Percentiles rank a stretch among this genome's conserved stretches.
Conservation (phyloP, 64 coral and sea anemone species). For the Montipora cactus region DNA sequence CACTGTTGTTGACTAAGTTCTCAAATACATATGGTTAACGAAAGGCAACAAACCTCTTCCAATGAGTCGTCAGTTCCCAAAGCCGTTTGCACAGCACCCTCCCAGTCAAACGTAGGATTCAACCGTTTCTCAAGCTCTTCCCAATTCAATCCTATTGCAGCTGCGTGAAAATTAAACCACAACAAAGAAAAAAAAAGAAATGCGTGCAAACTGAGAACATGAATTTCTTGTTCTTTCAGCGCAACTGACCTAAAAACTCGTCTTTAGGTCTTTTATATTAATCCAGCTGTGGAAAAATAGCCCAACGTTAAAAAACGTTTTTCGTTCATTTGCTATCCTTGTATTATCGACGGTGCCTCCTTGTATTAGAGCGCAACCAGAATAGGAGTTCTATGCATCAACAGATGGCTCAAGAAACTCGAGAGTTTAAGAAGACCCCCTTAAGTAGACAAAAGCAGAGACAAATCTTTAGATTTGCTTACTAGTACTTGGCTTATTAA, state of each 20-base stretch:
- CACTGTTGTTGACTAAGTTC: background rate
- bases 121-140: constrained; percentile 16
- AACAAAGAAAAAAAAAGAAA: background rate
- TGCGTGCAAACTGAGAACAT: background rate
- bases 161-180: background rate
- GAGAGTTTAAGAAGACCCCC: too few relatives aligned
- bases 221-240: background rate
- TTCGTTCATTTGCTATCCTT: background rate
- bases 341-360: background rate
- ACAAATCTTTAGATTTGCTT: too few relatives aligned
- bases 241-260: background rate
- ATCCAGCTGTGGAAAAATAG: background rate
- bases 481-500: too few relatives aligned
- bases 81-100: constrained; percentile 30
- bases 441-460: too few relatives aligned
- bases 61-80: constrained; percentile 42
- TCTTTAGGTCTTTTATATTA: background rate
- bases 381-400: background rate
- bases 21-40: background rate
- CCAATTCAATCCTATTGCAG: constrained; percentile 58
- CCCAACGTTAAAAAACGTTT: background rate
- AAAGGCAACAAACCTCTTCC: background rate
- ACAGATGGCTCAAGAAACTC: too few relatives aligned
- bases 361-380: background rate
- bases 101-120: constrained; percentile 67